Evolutionary conservation across 2,113 vertebrate species (phyloP).

Genomic region (Condylura cristata): DNA sequence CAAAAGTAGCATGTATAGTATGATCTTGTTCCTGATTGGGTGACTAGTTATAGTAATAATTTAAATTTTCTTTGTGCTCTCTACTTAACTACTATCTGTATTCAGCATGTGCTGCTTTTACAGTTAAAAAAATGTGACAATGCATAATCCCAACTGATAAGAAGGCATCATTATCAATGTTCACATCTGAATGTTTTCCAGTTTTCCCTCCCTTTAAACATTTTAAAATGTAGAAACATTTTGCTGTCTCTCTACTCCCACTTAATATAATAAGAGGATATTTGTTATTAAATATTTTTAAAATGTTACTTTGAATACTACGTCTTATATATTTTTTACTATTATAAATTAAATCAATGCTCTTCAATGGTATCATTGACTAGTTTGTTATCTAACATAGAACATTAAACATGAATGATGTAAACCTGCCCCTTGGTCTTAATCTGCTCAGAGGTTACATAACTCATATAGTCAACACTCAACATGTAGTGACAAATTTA

Average conservation of each 20-base stretch:
- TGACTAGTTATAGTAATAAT: background rate
- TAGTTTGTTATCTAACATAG: background rate
- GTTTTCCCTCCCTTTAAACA: background rate
- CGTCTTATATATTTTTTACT: slow-evolving; percentile 19
- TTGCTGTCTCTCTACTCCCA: background rate
- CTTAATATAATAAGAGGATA: background rate
- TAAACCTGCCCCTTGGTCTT: background rate
- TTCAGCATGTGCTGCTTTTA: background rate
- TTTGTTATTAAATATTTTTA: slow-evolving; percentile 23
- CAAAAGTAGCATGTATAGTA: background rate
- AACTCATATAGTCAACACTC: background rate
- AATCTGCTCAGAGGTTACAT: background rate
- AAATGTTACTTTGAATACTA: background rate
- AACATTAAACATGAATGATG: background rate
- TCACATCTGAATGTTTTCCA: slow-evolving; percentile 1
- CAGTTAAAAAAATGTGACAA: slow-evolving; percentile 25
- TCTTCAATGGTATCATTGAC: background rate
- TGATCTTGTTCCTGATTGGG: background rate
- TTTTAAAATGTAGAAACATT: background rate
- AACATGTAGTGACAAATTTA: background rate
- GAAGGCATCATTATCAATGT: background rate
- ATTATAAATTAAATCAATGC: slow-evolving; percentile 8
- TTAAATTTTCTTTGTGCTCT: slow-evolving; percentile 45
- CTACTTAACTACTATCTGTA: background rate
- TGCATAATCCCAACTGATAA: background rate